A percentile compares a stretch with the other conserved stretches of the same genome.
Evolutionary conservation across 2,113 vertebrate genomes (phyloP).

Genomic region (Colistium nudipinnis): DNA sequence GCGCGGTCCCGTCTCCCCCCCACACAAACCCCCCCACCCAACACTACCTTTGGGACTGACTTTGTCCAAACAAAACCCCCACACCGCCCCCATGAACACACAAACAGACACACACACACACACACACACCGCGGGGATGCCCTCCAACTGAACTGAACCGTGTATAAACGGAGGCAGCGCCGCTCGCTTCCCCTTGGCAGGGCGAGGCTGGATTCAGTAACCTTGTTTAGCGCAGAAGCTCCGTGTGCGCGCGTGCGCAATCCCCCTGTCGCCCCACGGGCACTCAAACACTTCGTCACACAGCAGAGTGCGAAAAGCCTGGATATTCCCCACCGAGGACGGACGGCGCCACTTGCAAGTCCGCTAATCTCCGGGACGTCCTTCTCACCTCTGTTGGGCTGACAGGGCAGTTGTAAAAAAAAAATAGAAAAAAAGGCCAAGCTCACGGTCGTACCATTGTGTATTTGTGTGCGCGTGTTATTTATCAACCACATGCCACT

Average conservation of each 20-base stretch:
- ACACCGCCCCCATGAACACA: neutral
- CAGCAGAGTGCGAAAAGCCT: conserved; percentile 64
- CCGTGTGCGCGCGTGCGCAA: conserved; percentile 68
- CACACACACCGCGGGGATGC: conserved; percentile 70
- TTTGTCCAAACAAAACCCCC: conserved; percentile 64
- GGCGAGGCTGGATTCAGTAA: conserved; percentile 82
- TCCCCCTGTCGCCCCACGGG: neutral
- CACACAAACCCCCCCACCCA: conserved; percentile 17
- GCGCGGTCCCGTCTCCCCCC: conserved; percentile 27
- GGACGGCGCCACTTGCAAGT: conserved; percentile 65
- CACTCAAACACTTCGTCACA: conserved; percentile 40
- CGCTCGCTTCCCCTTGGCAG: conserved; percentile 68
- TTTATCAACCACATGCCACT: conserved; percentile 79
- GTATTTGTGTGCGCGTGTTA: conserved; percentile 53
- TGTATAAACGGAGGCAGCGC: conserved; percentile 60
- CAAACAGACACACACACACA: conserved; percentile 38
- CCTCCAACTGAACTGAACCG: conserved; percentile 75
- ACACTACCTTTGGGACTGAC: conserved; percentile 54
- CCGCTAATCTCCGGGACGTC: conserved; percentile 61
- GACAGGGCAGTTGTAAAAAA: conserved; percentile 51
- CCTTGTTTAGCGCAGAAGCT: conserved; percentile 78
- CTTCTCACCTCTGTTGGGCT: conserved; percentile 56
- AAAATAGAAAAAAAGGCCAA: conserved; percentile 31
- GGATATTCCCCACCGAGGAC: conserved; percentile 57
- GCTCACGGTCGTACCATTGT: conserved; percentile 58